Conservation (phyloP, 2,797 vertebrate species). For the Melanotaenia trifasciata region DNA sequence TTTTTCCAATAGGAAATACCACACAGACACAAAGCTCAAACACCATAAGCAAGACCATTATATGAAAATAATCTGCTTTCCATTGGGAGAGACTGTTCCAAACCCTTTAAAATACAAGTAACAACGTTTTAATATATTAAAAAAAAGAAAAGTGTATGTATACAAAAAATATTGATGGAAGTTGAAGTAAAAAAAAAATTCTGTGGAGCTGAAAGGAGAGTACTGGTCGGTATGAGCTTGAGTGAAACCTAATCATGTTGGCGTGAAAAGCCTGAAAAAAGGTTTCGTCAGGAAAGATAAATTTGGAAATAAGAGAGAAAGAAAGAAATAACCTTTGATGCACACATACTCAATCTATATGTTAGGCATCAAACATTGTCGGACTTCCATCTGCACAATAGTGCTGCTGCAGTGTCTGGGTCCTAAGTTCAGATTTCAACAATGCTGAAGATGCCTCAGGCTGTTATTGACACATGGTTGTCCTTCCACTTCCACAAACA, state of each 20-base stretch:
- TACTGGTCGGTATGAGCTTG: conserved; percentile 35
- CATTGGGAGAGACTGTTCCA: conserved; percentile 48
- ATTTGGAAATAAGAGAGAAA: background rate
- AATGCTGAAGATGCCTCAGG: background rate
- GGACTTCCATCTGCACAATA: background rate
- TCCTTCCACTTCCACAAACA: conserved; percentile 38
- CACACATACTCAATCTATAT: background rate
- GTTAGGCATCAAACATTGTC: too few relatives aligned
- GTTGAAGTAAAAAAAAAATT: conserved; percentile 12
- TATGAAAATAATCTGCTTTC: conserved; percentile 38
- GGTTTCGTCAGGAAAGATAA: background rate
- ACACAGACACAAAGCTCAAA: conserved; percentile 48
- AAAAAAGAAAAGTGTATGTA: conserved; percentile 12
- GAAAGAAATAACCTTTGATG: background rate
- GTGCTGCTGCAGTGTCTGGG: background rate
- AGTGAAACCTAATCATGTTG: conserved; percentile 30
- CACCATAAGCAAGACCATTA: conserved; percentile 18
- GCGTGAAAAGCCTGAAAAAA: conserved; percentile 4
- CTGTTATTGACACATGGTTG: conserved; percentile 34
- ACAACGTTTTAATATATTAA: background rate
- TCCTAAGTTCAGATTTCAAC: conserved; percentile 16
- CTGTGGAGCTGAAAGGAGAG: background rate
- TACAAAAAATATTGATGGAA: conserved; percentile 1
- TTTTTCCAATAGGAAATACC: conserved; percentile 81
- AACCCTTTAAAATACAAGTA: conserved; percentile 18